These are phyloP conservation scores for Balanococcus diminutus DNA, from an alignment of 2,888 invertebrate species.

Conservation along the genomic window DNA sequence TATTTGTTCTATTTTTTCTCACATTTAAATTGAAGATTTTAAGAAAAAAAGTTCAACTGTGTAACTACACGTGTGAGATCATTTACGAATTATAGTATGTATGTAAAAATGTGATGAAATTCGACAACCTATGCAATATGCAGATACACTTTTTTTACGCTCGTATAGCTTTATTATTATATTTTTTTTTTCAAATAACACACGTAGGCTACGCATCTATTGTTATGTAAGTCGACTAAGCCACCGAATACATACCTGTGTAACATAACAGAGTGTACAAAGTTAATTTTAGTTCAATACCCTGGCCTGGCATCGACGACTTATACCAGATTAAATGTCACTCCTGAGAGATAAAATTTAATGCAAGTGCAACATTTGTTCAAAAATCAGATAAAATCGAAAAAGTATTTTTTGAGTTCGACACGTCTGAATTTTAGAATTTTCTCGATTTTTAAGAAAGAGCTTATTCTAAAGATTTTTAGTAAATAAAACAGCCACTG, in stretches of 20 bases:
- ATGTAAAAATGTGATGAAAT: not conserved
- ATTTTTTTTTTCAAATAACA: not conserved
- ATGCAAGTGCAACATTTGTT: too few species aligned
- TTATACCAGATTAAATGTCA: too few species aligned
- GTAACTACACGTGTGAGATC: not conserved
- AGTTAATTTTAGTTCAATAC: too few species aligned
- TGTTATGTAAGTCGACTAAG: not conserved
- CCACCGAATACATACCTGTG: not conserved
- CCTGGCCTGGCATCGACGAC: too few species aligned
- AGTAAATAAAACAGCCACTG: too few species aligned
- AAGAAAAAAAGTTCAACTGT: not conserved
- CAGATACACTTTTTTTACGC: not conserved
- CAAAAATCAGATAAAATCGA: too few species aligned
- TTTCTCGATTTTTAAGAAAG: too few species aligned
- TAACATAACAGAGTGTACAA: too few species aligned
- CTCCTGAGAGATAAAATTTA: too few species aligned
- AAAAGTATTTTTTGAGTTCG: too few species aligned
- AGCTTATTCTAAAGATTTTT: too few species aligned
- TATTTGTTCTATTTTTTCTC: slow-evolving; percentile 32
- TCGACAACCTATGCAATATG: not conserved
- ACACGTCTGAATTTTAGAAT: too few species aligned
- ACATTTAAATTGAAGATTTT: slow-evolving; percentile 12
- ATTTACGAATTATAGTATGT: not conserved
- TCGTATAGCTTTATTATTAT: not conserved
- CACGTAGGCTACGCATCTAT: not conserved